Conservation (phyloP, 2,888 invertebrate species). For the Carcina quercana region DNA sequence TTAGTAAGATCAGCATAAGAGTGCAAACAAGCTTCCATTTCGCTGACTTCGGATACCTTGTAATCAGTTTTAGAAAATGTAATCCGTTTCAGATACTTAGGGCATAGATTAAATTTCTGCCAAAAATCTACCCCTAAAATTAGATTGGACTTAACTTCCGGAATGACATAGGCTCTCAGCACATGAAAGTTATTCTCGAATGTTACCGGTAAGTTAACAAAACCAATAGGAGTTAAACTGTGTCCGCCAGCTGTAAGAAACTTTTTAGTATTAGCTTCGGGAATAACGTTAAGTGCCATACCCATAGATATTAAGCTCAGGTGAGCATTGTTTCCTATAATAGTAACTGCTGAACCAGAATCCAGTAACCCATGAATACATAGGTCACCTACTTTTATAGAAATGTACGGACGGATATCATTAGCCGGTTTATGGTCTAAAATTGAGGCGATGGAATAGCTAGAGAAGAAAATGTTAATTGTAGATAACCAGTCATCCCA, state of each 20-base stretch:
- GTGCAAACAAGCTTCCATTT: no score
- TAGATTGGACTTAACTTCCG: conserved; percentile 7
- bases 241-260: conserved; percentile 9
- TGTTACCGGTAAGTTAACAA: conserved; percentile 6
- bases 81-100: not conserved
- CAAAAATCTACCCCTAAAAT: conserved; percentile 20
- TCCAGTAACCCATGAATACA: conserved; percentile 14
- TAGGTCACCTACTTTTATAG: conserved; percentile 4
- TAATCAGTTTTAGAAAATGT: not conserved
- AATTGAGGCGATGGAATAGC: conserved; percentile 15
- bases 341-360: conserved; percentile 17
- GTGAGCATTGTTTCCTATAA: conserved; percentile 16
- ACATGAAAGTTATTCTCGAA: conserved; percentile 6
- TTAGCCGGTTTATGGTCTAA: conserved; percentile 4
- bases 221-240: conserved; percentile 4
- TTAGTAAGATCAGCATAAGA: conserved; percentile 6
- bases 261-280: not conserved
- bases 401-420: conserved; percentile 15
- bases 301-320: not conserved
- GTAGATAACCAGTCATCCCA: conserved; percentile 13
- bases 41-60: not conserved
- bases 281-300: not conserved
- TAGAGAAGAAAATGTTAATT: conserved; percentile 9
- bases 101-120: conserved; percentile 12
- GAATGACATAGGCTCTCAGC: conserved; percentile 11